Conservation (phyloP, 2,797 vertebrate genomes). For the Zalophus californianus region DNA sequence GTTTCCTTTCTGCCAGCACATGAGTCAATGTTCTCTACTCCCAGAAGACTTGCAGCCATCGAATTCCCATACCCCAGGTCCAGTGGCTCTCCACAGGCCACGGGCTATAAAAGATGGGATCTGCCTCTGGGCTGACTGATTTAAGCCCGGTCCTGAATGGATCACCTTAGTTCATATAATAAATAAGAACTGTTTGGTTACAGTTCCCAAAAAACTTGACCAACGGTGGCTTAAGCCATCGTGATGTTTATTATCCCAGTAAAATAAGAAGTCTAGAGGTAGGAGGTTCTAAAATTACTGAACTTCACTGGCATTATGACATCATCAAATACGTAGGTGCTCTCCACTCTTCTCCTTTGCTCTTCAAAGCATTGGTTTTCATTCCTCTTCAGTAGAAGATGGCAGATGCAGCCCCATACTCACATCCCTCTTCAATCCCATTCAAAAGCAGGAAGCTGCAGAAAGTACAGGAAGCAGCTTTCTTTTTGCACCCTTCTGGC, state of each 20-base stretch:
- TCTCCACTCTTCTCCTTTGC: neutral
- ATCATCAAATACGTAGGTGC: neutral
- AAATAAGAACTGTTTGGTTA: neutral
- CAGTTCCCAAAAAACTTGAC: neutral
- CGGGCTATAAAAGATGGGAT: neutral
- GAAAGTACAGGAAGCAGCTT: neutral
- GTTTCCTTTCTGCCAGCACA: neutral
- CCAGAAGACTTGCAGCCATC: neutral
- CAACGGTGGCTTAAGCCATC: neutral
- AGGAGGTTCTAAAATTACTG: neutral
- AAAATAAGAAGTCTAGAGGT: neutral
- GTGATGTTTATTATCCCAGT: neutral
- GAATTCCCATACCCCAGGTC: neutral
- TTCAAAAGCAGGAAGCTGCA: neutral
- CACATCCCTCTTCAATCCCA: neutral
- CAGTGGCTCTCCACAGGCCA: neutral
- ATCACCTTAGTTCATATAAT: neutral
- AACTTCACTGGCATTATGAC: neutral
- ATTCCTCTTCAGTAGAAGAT: neutral
- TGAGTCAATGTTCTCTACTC: neutral
- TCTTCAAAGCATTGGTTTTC: neutral
- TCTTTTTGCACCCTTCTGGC: neutral
- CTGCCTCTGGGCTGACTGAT: neutral
- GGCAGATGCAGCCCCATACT: neutral
- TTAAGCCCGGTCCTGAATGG: neutral